Evolutionary conservation across 2,113 vertebrate species (phyloP).

Genomic region (Leptodactylus fuscus): DNA sequence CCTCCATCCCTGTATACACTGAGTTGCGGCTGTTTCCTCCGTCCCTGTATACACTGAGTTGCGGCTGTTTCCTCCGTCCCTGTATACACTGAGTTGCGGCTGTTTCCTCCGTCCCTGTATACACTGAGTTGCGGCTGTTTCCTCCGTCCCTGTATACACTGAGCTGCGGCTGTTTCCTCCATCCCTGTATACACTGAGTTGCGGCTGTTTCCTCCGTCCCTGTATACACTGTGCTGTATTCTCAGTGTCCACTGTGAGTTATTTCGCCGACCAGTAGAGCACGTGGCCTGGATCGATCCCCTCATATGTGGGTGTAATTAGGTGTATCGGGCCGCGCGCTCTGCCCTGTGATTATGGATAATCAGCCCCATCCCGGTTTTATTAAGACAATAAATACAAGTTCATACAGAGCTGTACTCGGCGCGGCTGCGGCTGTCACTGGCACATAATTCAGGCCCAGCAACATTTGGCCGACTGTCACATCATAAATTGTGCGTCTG

Average conservation of each 20-base stretch:
- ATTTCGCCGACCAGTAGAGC: background rate
- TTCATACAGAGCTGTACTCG: background rate
- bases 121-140: too few relatives aligned
- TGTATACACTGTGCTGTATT: background rate
- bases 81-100: too few relatives aligned
- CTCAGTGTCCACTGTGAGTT: too few relatives aligned
- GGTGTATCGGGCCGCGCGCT: background rate
- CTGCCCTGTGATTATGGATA: background rate
- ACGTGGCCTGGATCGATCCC: constrained; percentile 1
- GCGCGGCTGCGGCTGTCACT: background rate
- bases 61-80: too few relatives aligned
- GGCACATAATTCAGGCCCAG: background rate
- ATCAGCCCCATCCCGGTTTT: background rate
- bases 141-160: too few relatives aligned
- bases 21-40: too few relatives aligned
- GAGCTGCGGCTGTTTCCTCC: too few relatives aligned
- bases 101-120: too few relatives aligned
- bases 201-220: too few relatives aligned
- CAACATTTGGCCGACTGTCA: background rate
- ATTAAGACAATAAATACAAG: background rate
- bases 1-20: too few relatives aligned
- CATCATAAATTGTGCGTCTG: background rate
- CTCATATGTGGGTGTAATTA: constrained; percentile 5
- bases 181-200: too few relatives aligned
- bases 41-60: too few relatives aligned